Evolutionary conservation across 2,113 vertebrate genomes (phyloP).

Genomic region (Megaceryle maxima): DNA sequence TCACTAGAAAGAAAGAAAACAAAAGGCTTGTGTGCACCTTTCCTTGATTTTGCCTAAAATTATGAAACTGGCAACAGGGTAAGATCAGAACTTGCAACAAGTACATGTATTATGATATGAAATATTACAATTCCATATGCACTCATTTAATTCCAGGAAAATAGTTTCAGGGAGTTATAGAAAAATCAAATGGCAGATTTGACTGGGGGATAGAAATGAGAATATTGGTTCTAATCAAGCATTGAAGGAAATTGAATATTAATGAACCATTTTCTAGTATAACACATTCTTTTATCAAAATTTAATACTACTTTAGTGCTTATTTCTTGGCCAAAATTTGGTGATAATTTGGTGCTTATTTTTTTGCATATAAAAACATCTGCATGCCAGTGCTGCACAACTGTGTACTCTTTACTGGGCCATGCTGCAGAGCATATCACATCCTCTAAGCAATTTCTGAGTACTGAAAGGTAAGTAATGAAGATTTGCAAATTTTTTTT

Average conservation of each 20-base stretch:
- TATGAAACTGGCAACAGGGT: background rate
- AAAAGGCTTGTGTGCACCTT: background rate
- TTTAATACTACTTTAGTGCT: background rate
- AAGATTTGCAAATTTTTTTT: background rate
- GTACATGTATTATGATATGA: rapidly evolving
- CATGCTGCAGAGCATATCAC: background rate
- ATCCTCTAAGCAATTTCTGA: background rate
- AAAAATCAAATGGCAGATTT: background rate
- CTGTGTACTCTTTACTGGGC: background rate
- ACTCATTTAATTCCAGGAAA: background rate
- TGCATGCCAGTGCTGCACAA: background rate
- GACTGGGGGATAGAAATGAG: background rate
- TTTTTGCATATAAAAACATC: background rate
- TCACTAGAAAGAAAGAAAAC: background rate
- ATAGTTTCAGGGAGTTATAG: background rate
- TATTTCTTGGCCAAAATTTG: background rate
- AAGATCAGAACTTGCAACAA: background rate
- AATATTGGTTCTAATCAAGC: background rate
- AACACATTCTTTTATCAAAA: background rate
- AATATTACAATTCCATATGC: background rate
- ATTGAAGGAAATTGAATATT: background rate
- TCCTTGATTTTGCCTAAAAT: background rate
- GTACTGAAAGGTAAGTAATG: background rate
- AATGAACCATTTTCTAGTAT: background rate
- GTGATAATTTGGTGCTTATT: background rate